Evolutionary conservation across 92 coral and sea anemone genomes (phyloP), one percentile per base, ranked within the genome.

Genomic region (Porites rus): DNA sequence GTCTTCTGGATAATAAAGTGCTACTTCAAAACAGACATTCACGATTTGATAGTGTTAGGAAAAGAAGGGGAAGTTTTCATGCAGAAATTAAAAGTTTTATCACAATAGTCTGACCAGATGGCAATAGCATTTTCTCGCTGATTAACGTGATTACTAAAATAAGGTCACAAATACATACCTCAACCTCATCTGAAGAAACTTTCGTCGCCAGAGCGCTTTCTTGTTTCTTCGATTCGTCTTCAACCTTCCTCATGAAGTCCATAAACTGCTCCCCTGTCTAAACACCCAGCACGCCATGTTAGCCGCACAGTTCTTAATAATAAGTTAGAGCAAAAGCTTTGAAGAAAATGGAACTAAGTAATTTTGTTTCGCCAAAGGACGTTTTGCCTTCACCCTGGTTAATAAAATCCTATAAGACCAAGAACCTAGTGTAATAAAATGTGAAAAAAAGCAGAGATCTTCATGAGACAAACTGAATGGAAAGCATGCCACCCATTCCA

Each of bases 231-330:
- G 52, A 63, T 54, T 82, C 84, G 17, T 75, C 80, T 74, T 91
- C 94, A 56, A 64, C 80, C 38, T n/a, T 77, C 76, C 85, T 84
- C 67, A 92, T 60, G 1, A 92, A 46, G 70, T 76, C 69, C 78
- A 92, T 79, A 22, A 92, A 92, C 92, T 92, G 94, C 65, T 92
- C 87, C 61, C 93, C 90, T 72, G 94, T 92, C 94, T 92, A 83
- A 73, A 78, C 72, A 75, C 22, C 75, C 79, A 76, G 72, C 19
- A 76, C 74, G 64, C 87, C 87, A 83, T 80, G 64, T 83, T 83
- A 83, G 80, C 87, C 87, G 63, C 64, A 83, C 87, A 83, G 80
- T 73, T 74, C 52, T 9, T 14, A 10, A n/a, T 22, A 59, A 43
- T 43, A 8, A 10, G 19, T 20, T 11, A 51, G 24, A 24, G 46